Evolutionary conservation across 2,797 vertebrate genomes (phyloP), one percentile per base, ranked within the genome.

Genomic region (Tenualosa thibaudeaui): DNA sequence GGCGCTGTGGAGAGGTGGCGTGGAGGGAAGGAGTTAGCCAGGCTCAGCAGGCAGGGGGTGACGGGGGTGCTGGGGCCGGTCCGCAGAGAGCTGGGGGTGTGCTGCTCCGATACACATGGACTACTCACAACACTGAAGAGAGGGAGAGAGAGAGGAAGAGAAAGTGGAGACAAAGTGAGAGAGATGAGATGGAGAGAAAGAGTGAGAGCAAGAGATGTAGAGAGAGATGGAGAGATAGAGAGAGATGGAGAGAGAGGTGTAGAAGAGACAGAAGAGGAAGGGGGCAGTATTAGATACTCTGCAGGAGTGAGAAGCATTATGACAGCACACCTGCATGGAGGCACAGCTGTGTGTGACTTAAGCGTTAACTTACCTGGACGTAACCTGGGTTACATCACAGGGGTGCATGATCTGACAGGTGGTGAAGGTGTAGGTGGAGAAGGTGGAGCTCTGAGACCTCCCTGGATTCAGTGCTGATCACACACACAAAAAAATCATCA

Each of bases 361-460:
- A 3, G 24, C 31, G 24, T 10, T 3, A 31, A 9, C 9, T 87
- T 92, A 99, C 98, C 98, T 99, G 62, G 95, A 88, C 82, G 97
- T 99, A 84, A 99, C 97, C 90, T 97, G 97, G 86, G 98, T 98
- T 94, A 97, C 83, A 91, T 99, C 98, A 88, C 96, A 96, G 0
- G 98, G 98, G 86, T 99, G 98, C 86, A 99, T 95, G 90, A 99
- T 98, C 71, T 97, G 95, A 89, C 98, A 99, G 88, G 97, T 99
- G 46, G 98, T 99, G 90, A 98, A 96, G 84, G 98, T 99, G 93
- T 97, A 99, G 0, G 98, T 99, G 75, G 98, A 99, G 92, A 96
- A 98, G 83, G 98, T 99, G 88, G 95, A 95, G 88, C 97, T 97
- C 46, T 97, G 95, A 93, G 96, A 97, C 91, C 98, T 99, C 40